These are phyloP conservation scores for Sciurus vulgaris DNA, from an alignment of 2,797 vertebrate species.

Conservation along the genomic window DNA sequence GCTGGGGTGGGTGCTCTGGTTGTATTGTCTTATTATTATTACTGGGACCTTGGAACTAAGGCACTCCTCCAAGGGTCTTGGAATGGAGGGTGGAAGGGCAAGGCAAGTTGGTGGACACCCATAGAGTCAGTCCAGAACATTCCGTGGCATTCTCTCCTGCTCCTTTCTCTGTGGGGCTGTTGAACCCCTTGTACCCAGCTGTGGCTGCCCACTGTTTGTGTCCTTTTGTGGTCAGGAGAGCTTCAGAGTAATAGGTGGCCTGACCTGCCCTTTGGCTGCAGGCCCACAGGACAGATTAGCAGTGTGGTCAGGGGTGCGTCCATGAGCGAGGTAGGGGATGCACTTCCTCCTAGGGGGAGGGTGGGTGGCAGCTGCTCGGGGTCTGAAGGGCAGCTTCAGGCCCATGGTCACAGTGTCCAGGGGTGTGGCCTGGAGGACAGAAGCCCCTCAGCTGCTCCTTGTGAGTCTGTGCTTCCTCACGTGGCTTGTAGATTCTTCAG, in stretches of 20 bases:
- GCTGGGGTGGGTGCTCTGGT: background rate
- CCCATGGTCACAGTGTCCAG: too few species aligned
- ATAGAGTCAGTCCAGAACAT: background rate
- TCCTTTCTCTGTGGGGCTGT: background rate
- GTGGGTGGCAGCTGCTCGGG: accelerated
- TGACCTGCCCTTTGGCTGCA: accelerated
- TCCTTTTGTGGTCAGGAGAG: accelerated
- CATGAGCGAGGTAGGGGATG: too few species aligned
- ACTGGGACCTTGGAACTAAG: background rate
- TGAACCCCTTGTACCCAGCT: background rate
- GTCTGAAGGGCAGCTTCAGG: too few species aligned
- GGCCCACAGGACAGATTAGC: accelerated
- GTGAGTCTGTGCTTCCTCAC: accelerated
- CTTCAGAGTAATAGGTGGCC: background rate
- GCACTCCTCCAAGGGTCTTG: background rate
- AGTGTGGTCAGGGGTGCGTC: accelerated
- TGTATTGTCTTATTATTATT: background rate
- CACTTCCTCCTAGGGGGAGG: background rate
- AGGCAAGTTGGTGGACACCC: background rate
- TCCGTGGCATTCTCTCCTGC: background rate
- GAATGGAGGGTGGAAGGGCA: background rate
- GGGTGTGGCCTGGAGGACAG: accelerated
- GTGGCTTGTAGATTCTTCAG: background rate
- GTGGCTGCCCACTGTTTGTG: accelerated
- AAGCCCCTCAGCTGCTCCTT: too few species aligned